Percentiles rank a stretch among this genome's conserved stretches.
Conservation (phyloP, 1,140 invertebrate species). For the Drosophila melanica region DNA sequence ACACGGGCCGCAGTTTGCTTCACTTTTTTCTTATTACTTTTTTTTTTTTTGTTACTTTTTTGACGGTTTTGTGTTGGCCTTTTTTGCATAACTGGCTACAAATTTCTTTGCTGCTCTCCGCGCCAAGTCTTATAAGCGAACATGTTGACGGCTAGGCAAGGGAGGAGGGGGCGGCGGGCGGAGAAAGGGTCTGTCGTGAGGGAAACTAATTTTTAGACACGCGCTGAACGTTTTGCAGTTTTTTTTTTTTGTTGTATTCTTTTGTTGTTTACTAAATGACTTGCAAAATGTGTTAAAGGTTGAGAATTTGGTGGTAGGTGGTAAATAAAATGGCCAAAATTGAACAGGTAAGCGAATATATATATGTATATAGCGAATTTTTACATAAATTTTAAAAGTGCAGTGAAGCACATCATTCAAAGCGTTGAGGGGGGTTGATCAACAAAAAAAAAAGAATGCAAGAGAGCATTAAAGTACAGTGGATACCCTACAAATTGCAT, state of each 20-base stretch:
- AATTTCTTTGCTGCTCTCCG: conserved; percentile 39
- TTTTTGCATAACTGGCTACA: conserved; percentile 77
- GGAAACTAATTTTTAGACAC: conserved; percentile 74
- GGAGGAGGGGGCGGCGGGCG: background rate
- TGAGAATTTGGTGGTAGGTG: conserved; percentile 23
- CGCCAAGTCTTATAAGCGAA: conserved; percentile 21
- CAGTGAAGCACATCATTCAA: conserved; percentile 10
- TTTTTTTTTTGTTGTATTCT: conserved; percentile 19
- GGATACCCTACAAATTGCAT: background rate
- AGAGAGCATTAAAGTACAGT: background rate
- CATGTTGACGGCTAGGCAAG: background rate
- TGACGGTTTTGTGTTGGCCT: conserved; percentile 52
- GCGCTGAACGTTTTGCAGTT: conserved; percentile 49
- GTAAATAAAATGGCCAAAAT: conserved; percentile 12
- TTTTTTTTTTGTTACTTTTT: conserved; percentile 13
- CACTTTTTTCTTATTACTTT: conserved; percentile 26
- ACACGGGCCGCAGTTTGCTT: conserved; percentile 52
- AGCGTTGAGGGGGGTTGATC: background rate
- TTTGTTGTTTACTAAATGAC: conserved; percentile 37
- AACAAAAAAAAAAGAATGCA: background rate
- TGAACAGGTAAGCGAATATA: conserved; percentile 16
- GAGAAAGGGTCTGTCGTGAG: conserved; percentile 47
- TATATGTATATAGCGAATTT: conserved; percentile 13
- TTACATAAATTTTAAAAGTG: conserved; percentile 24
- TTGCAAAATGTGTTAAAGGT: conserved; percentile 41